Percentiles rank a stretch among this genome's conserved stretches.
These are phyloP conservation scores for Ceratina calcarata DNA, from an alignment of 1,140 invertebrate species.

Conservation along the genomic window DNA sequence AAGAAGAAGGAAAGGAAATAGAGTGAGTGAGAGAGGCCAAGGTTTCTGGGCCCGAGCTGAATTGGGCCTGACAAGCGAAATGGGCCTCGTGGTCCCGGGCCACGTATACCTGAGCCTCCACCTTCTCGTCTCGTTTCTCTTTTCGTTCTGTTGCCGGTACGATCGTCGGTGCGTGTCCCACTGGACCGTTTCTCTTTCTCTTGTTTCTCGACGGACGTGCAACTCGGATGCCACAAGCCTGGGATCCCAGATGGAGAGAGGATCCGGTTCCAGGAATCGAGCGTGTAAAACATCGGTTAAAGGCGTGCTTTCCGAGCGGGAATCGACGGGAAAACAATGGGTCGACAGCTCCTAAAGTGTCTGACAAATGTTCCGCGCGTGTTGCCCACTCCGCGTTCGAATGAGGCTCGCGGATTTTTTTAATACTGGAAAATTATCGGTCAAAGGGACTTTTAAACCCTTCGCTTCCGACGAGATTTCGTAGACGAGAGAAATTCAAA, in stretches of 20 bases:
- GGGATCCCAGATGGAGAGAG: conserved; percentile 62
- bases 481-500: too few species aligned
- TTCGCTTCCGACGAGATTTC: too few species aligned
- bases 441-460: neutral
- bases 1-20: neutral
- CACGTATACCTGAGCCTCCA: conserved; percentile 66
- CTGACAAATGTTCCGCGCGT: conserved; percentile 73
- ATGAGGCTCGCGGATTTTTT: neutral
- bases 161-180: conserved; percentile 19
- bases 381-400: conserved; percentile 26
- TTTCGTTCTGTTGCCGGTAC: conserved; percentile 7
- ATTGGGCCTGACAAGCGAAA: conserved; percentile 75
- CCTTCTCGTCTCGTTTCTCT: conserved; percentile 1
- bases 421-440: neutral
- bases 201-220: conserved; percentile 40
- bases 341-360: conserved; percentile 62
- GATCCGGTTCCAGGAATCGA: conserved; percentile 70
- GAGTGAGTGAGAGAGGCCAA: conserved; percentile 38
- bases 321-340: conserved; percentile 69
- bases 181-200: conserved; percentile 44
- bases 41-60: conserved; percentile 64
- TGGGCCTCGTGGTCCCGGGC: conserved; percentile 66
- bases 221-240: conserved; percentile 64
- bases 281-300: conserved; percentile 74
- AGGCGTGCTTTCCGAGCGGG: conserved; percentile 69